These are phyloP conservation scores for Hormiphora californensis DNA, from an alignment of 37 sponge, comb jelly and placozoan species.

Conservation along the genomic window DNA sequence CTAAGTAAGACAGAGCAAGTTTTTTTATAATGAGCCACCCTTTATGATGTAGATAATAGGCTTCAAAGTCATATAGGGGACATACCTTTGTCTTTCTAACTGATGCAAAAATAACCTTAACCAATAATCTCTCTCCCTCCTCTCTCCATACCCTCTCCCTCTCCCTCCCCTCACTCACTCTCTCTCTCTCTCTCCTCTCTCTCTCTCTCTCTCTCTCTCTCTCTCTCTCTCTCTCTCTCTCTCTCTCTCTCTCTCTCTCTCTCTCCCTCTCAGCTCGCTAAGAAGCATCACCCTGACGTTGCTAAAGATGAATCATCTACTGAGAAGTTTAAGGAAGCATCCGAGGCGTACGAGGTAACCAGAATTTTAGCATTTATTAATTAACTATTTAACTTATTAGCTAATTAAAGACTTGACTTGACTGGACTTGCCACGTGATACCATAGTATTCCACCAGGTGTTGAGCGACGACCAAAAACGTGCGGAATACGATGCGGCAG, in stretches of 20 bases:
- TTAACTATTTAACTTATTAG: too few species aligned
- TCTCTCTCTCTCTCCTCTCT: neutral
- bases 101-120: too few species aligned
- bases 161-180: neutral
- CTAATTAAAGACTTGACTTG: too few species aligned
- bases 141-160: neutral
- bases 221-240: neutral
- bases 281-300: conserved; percentile 52
- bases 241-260: neutral
- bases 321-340: conserved; percentile 35
- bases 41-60: too few species aligned
- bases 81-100: too few species aligned
- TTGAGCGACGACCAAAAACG: conserved; percentile 3
- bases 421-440: too few species aligned
- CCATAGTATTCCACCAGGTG: too few species aligned
- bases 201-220: neutral
- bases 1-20: too few species aligned
- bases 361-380: too few species aligned
- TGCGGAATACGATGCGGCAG: conserved; percentile 11
- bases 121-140: neutral
- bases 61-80: too few species aligned
- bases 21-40: too few species aligned
- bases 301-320: conserved; percentile 19
- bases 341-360: conserved; percentile 39
- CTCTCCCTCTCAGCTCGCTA: conserved; percentile 1